Evolutionary conservation across 2,888 invertebrate species (phyloP).

Genomic region (Corythucha ciliata): DNA sequence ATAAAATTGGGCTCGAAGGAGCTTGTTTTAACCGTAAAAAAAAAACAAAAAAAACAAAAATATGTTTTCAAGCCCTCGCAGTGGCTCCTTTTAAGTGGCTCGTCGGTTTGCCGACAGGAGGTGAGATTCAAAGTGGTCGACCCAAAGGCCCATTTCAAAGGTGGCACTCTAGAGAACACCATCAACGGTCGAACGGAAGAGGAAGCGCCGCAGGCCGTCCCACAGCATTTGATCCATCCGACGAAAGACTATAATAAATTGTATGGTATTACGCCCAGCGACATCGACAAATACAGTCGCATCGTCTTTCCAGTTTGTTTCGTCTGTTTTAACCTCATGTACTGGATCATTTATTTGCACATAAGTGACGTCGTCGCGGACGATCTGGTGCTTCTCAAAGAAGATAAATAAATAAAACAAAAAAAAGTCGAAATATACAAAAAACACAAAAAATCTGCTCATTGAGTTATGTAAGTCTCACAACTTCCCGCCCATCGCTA

Average conservation of each 20-base stretch:
- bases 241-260: conserved; percentile 88
- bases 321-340: conserved; percentile 97
- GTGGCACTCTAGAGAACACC: conserved; percentile 82
- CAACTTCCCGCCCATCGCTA: too few species aligned
- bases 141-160: conserved; percentile 87
- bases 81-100: conserved; percentile 48
- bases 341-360: conserved; percentile 94
- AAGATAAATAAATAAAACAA: conserved; percentile 49
- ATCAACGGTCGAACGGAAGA: conserved; percentile 67
- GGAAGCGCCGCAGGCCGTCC: conserved; percentile 51
- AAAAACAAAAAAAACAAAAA: too few species aligned
- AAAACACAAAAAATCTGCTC: conserved; percentile 16
- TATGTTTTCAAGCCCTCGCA: too few species aligned
- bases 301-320: conserved; percentile 98
- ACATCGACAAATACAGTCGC: conserved; percentile 98
- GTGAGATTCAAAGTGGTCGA: conserved; percentile 92
- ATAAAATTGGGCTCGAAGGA: too few species aligned
- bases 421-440: conserved; percentile 18
- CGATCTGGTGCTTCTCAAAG: conserved; percentile 73
- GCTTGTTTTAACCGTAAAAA: too few species aligned
- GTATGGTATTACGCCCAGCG: conserved; percentile 87
- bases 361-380: conserved; percentile 93
- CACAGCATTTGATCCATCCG: conserved; percentile 72
- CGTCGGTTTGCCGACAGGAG: conserved; percentile 54
- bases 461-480: too few species aligned